A percentile compares a stretch with the other conserved stretches of the same genome.
phyloP scores from a whole-genome alignment of 1,140 invertebrate species.

The Drosophila arizonae region DNA sequence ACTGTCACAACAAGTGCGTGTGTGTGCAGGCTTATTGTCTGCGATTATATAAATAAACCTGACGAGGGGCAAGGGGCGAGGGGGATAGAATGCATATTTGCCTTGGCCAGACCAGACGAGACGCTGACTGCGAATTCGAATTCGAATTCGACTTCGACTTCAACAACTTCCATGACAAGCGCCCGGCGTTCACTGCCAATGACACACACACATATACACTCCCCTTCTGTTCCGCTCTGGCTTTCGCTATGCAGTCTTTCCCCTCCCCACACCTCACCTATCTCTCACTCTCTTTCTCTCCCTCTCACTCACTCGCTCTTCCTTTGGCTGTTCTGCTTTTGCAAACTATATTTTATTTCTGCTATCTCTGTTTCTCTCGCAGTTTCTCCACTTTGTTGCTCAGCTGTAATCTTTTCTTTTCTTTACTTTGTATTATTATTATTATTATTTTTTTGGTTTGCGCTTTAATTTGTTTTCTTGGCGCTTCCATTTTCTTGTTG shows the following conservation, averaged over 20 bases:
- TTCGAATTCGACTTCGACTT: conserved; percentile 29
- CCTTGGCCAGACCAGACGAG: conserved; percentile 51
- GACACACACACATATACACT: not conserved
- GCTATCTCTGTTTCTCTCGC: conserved; percentile 19
- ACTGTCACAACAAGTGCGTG: conserved; percentile 1
- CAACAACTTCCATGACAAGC: conserved; percentile 51
- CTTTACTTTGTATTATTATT: conserved; percentile 19
- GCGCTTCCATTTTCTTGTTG: conserved; percentile 75
- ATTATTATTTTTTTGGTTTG: conserved; percentile 18
- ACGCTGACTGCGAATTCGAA: conserved; percentile 34
- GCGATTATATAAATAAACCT: conserved; percentile 51
- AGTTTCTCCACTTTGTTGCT: conserved; percentile 48
- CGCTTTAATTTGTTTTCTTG: conserved; percentile 77
- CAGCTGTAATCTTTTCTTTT: conserved; percentile 70
- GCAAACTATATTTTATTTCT: conserved; percentile 6
- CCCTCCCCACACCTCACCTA: no score
- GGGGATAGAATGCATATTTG: conserved; percentile 44
- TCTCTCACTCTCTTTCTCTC: not conserved
- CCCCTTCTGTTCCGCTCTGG: no score
- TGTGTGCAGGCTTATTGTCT: conserved; percentile 28
- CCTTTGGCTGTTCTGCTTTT: conserved; percentile 16
- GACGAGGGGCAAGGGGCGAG: no score
- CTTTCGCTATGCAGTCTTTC: conserved; percentile 2
- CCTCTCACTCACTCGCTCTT: not conserved
- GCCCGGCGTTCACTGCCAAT: conserved; percentile 34